Base-by-base conservation (phyloP, 2,888 invertebrate genomes). In the Brachypterus glaber region DNA sequence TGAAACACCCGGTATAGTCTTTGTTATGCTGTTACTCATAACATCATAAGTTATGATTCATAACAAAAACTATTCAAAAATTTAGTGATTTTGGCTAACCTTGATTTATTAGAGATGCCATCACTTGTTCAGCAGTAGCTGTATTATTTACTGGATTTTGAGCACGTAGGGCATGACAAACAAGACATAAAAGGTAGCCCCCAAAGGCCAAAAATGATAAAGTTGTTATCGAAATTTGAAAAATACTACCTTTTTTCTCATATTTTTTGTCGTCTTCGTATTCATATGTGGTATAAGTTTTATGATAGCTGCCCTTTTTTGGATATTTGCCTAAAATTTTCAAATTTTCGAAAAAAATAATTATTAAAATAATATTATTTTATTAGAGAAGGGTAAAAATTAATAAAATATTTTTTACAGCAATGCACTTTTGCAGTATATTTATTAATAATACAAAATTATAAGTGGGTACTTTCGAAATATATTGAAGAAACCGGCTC, bases 191-290 rank as follows among this genome's bases (percentile, higher is more conserved):
- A 13, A 89, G 64, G 56, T 89, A 89, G 1, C 87, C 88, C 1
- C 86, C 88, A 53, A 89, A 89, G 0, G 88, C 88, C 4, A 88
- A 63, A 63, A 88, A 88, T 0, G 88, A 80, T 35, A 88, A 63
- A 0, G 84, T 77, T 0, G 87, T 86, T 7, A 88, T 72, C 0
- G 86, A 80, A 48, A 82, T 70, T 44, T 86, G 81, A 54, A 88
- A 87, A 34, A 87, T 73, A 30, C 79, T 79, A 13, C 52, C 50
- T 25, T 62, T 61, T n/a, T 50, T 68, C 3, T 74, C 73, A 16
- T 74, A 70, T 42, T 71, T 70, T 29, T 69, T 53, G 8, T 51
- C 46, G 5, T 57, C 45, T 11, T 45, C 44, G 35, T 54, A 48
- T 7, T 51, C 49, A 32, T 47, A 40, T 15, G 33, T 21, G 18